A percentile compares a stretch with the other conserved stretches of the same genome.
Conservation (phyloP, 2,888 invertebrate species). For the Philhelius pedissequus region DNA sequence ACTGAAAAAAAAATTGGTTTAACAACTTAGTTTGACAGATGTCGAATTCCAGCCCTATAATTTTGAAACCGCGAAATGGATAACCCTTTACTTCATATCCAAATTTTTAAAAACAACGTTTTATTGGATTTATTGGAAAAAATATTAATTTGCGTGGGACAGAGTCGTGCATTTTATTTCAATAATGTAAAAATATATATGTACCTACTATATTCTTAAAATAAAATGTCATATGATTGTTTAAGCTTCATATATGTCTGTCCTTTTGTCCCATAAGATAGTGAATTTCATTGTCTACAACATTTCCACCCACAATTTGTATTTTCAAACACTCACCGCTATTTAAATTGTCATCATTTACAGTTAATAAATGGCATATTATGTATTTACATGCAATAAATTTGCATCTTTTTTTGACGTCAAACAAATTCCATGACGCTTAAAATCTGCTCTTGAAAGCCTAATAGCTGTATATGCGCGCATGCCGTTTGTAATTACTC, state of each 20-base stretch:
- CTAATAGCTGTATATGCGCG: background rate
- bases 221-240: background rate
- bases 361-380: slow-evolving; percentile 25
- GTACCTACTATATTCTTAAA: too few relatives aligned
- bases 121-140: too few relatives aligned
- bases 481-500: slow-evolving; percentile 10
- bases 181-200: too few relatives aligned
- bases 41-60: too few relatives aligned
- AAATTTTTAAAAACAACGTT: too few relatives aligned
- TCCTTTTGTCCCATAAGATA: background rate
- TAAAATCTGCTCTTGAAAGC: slow-evolving; percentile 38
- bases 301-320: background rate
- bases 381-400: slow-evolving; percentile 18
- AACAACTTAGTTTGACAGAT: too few relatives aligned
- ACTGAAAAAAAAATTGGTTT: too few relatives aligned
- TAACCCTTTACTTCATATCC: too few relatives aligned
- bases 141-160: too few relatives aligned
- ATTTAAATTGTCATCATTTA: slow-evolving; percentile 25
- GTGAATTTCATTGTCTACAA: background rate
- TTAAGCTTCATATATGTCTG: background rate
- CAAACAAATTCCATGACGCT: slow-evolving; percentile 23
- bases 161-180: too few relatives aligned
- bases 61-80: too few relatives aligned
- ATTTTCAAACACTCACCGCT: slow-evolving; percentile 9
- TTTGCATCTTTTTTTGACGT: slow-evolving; percentile 44